A percentile compares a stretch with the other conserved stretches of the same genome.
Evolutionary conservation across 1,140 invertebrate species (phyloP).

Genomic region (Drosophila lacertosa): DNA sequence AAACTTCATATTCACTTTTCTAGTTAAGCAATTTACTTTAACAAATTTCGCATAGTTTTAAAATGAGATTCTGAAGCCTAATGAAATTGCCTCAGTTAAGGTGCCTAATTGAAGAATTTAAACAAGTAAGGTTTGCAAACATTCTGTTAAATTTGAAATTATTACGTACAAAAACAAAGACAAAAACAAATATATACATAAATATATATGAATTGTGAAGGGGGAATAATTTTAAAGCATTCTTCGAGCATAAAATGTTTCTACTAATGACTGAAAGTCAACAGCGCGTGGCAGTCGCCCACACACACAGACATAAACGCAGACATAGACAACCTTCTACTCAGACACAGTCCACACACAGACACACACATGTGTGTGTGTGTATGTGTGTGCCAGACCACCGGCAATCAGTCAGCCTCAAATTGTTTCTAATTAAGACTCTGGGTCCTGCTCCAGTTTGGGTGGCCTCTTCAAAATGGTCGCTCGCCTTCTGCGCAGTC

Average conservation of each 20-base stretch:
- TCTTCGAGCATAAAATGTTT: slow-evolving; percentile 23
- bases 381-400: slow-evolving; percentile 26
- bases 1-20: too few species aligned
- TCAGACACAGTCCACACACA: slow-evolving; percentile 13
- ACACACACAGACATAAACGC: slow-evolving; percentile 6
- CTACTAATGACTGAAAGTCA: slow-evolving; percentile 47
- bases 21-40: too few species aligned
- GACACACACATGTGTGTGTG: slow-evolving; percentile 11
- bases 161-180: slow-evolving; percentile 1
- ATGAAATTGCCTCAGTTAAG: too few species aligned
- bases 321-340: slow-evolving; percentile 1
- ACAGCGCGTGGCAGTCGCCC: slow-evolving; percentile 30
- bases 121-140: too few species aligned
- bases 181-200: too few species aligned
- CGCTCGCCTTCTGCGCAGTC: slow-evolving; percentile 40
- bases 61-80: too few species aligned
- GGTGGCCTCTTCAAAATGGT: slow-evolving; percentile 30
- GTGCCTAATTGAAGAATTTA: slow-evolving; percentile 6
- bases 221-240: slow-evolving; percentile 18
- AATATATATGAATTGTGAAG: slow-evolving; percentile 15
- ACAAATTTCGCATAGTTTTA: too few species aligned
- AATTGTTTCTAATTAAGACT: slow-evolving; percentile 78
- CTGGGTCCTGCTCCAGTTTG: slow-evolving; percentile 28
- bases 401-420: slow-evolving; percentile 72
- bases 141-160: not conserved